phyloP scores from a whole-genome alignment of 2,888 invertebrate species.

The Ennomos erosarius region DNA sequence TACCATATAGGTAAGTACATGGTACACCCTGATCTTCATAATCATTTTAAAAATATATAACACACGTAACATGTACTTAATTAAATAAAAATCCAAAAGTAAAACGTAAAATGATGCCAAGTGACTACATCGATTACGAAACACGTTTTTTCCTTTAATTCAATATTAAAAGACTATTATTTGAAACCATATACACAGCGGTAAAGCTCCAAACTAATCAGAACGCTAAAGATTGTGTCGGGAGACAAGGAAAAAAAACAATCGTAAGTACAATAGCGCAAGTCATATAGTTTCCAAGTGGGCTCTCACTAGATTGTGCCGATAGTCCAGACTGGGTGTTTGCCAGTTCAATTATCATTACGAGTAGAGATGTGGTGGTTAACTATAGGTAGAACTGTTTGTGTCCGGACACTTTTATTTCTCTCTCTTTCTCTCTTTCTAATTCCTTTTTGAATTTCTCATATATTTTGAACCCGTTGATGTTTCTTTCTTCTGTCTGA shows the following conservation, averaged over 20 bases:
- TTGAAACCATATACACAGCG: slow-evolving; percentile 81
- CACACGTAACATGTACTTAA: no score
- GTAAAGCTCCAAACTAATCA: slow-evolving; percentile 81
- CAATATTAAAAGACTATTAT: slow-evolving; percentile 61
- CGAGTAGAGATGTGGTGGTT: slow-evolving; percentile 56
- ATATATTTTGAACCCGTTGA: no score
- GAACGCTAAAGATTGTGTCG: slow-evolving; percentile 84
- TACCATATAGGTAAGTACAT: no score
- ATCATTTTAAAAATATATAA: no score
- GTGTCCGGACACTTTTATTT: slow-evolving; percentile 2
- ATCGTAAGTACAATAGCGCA: slow-evolving; percentile 80
- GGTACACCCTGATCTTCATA: no score
- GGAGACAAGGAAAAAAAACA: slow-evolving; percentile 82
- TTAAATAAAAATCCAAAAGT: no score
- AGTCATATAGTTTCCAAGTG: slow-evolving; percentile 80
- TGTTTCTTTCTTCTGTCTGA: no score
- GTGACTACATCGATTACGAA: slow-evolving; percentile 9
- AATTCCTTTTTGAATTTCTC: no score
- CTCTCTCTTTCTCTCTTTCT: no score
- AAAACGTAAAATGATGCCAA: not conserved
- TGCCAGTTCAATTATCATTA: slow-evolving; percentile 86
- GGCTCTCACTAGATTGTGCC: slow-evolving; percentile 74
- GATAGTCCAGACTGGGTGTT: slow-evolving; percentile 82
- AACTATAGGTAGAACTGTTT: not conserved
- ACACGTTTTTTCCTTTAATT: slow-evolving; percentile 50